Evolutionary conservation across 2,888 invertebrate species (phyloP).

Genomic region (Molorchus minor): DNA sequence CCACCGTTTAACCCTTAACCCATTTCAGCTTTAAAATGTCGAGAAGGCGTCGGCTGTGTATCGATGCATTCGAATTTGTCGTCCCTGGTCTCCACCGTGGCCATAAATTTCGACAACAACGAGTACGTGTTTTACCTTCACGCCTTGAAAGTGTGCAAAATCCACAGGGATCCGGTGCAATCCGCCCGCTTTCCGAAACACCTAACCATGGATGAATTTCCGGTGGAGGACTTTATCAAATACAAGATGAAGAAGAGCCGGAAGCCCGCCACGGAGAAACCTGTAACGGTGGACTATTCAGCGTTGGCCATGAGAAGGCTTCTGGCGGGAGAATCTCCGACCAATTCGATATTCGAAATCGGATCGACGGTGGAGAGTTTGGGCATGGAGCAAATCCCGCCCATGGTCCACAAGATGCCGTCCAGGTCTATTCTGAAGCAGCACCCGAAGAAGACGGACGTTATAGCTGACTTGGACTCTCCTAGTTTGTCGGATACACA

Average conservation of each 20-base stretch:
- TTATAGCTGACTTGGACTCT: slow-evolving; percentile 65
- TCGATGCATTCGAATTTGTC: slow-evolving; percentile 70
- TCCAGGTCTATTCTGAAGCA: slow-evolving; percentile 43
- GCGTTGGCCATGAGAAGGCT: slow-evolving; percentile 51
- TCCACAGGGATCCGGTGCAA: slow-evolving; percentile 61
- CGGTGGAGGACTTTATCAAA: slow-evolving; percentile 54
- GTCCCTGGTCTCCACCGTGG: slow-evolving; percentile 67
- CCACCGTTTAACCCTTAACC: neutral
- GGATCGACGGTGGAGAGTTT: slow-evolving; percentile 57
- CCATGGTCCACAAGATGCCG: slow-evolving; percentile 45
- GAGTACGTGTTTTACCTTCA: slow-evolving; percentile 68
- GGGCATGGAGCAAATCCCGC: slow-evolving; percentile 50
- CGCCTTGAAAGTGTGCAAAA: slow-evolving; percentile 69
- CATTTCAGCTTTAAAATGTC: slow-evolving; percentile 56
- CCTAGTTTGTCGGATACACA: slow-evolving; percentile 71
- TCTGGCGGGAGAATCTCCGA: slow-evolving; percentile 51
- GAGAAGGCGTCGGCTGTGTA: slow-evolving; percentile 69
- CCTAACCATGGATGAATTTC: slow-evolving; percentile 54
- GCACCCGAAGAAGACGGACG: slow-evolving; percentile 39
- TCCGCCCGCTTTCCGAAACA: slow-evolving; percentile 52
- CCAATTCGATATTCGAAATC: slow-evolving; percentile 53
- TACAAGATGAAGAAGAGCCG: slow-evolving; percentile 53
- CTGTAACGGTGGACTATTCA: slow-evolving; percentile 53
- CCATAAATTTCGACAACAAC: slow-evolving; percentile 65
- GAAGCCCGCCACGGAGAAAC: slow-evolving; percentile 54